A percentile compares a stretch with the other conserved stretches of the same genome.
Conservation (phyloP, 2,113 vertebrate genomes). For the Petaurus breviceps region DNA sequence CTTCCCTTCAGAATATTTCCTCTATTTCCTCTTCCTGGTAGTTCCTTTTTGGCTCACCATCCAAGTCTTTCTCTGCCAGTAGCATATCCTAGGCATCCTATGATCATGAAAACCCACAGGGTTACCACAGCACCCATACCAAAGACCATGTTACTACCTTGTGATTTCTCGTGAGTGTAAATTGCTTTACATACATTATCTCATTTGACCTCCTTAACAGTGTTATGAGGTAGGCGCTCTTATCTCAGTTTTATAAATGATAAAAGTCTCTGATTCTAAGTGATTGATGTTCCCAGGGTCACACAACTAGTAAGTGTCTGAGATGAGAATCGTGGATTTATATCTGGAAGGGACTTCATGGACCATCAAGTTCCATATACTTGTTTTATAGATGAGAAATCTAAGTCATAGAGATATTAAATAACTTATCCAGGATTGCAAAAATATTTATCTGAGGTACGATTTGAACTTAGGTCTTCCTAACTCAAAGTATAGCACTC, state of each 20-base stretch:
- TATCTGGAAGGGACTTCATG: neutral
- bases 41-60: neutral
- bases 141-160: neutral
- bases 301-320: neutral
- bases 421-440: neutral
- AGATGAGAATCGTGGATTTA: neutral
- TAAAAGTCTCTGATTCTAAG: neutral
- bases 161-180: neutral
- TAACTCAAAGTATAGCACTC: neutral
- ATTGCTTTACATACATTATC: neutral
- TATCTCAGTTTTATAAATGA: neutral
- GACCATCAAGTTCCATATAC: neutral
- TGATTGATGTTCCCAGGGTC: neutral
- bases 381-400: neutral
- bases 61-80: neutral
- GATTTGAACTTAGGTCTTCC: neutral
- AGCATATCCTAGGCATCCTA: neutral
- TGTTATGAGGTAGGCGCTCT: neutral
- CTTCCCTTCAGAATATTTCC: neutral
- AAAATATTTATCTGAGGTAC: neutral
- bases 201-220: neutral
- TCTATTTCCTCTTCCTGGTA: neutral
- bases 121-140: neutral
- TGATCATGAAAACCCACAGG: neutral
- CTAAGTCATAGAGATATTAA: neutral